Base-by-base conservation (phyloP, 2,797 vertebrate genomes). In the Diglossa cyanea region DNA sequence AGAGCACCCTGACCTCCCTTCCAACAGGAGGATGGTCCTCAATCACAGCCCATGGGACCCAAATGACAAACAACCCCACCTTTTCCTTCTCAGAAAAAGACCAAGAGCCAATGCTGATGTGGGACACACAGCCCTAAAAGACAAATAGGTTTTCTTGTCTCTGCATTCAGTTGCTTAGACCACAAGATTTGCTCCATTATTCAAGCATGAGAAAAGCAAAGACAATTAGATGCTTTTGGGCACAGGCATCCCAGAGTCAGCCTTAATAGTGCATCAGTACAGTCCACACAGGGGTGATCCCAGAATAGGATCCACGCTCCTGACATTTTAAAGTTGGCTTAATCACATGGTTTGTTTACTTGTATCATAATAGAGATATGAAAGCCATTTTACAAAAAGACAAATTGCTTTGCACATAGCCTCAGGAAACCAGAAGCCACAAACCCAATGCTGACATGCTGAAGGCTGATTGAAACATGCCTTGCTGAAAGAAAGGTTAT, bases 301-400 rank as follows among this genome's bases (percentile, higher is more conserved):
- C 30, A 82, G 26, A 86, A 66, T 0, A 73, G 47, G 40, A 90
- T 51, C 23, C 68, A 54, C 6, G 10, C 19, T 62, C 35, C 39
- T 47, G 72, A 77, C 40, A 79, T 28, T 62, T 61, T 74, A 10
- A 79, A 86, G 57, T 20, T 71, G 37, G 55, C 26, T 74, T 80
- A 40, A 93, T 77, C 67, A 76, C 5, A 3, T 5, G 1, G 18
- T 50, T 85, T 71, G 26, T 72, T 90, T 61, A 66, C 30, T 76
- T 68, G 13, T n/a, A 82, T 54, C 45, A 33, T 25, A 86, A 76
- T 1, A 86, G 24, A 82, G 12, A 66, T 47, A 45, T 42, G 58
- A 90, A 82, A 48, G n/a, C 11, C 45, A 42, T 71, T 96, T 80
- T 71, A 42, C 33, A 90, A 15, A 83, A 74, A 83, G 28, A 70